phyloP scores from a whole-genome alignment of 2,113 vertebrate genomes.

The Urocynchramus pylzowi region DNA sequence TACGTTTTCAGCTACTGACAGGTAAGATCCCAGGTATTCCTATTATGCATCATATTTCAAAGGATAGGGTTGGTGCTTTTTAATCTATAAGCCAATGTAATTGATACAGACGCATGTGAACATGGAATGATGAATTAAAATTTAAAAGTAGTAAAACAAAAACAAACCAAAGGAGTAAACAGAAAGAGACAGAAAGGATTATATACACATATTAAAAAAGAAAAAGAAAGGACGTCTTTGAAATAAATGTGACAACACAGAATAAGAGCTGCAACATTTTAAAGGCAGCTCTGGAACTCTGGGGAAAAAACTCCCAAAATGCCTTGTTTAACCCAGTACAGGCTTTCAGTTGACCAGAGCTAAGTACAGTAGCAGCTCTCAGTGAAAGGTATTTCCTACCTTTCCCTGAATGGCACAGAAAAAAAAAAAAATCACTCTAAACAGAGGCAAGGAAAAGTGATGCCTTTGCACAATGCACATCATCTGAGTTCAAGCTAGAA shows the following conservation, averaged over 20 bases:
- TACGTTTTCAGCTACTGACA: conserved; percentile 40
- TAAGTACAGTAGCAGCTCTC: not conserved
- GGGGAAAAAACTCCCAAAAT: not conserved
- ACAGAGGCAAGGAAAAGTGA: not conserved
- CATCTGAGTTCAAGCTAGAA: conserved; percentile 55
- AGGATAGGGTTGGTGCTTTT: not conserved
- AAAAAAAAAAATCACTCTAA: not conserved
- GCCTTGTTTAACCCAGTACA: not conserved
- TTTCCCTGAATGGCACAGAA: not conserved
- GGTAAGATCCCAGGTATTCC: conserved; percentile 71
- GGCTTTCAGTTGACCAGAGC: not conserved
- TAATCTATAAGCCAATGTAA: conserved; percentile 20
- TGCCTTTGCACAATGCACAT: conserved; percentile 47
- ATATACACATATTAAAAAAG: not conserved
- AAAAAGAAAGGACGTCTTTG: not conserved
- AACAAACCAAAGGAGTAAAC: conserved; percentile 23
- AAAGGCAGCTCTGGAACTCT: conserved; percentile 44
- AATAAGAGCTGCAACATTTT: conserved; percentile 40
- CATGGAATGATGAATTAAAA: conserved; percentile 47
- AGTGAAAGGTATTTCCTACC: conserved; percentile 39
- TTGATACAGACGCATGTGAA: conserved; percentile 3
- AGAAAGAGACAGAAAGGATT: conserved; percentile 22
- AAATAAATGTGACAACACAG: conserved; percentile 22
- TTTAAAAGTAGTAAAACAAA: conserved; percentile 11
- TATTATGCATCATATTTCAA: conserved; percentile 40